Evolutionary conservation across 2,888 invertebrate species (phyloP), one percentile per base, ranked within the genome.

Genomic region (Sinodicranocentrus sp.): DNA sequence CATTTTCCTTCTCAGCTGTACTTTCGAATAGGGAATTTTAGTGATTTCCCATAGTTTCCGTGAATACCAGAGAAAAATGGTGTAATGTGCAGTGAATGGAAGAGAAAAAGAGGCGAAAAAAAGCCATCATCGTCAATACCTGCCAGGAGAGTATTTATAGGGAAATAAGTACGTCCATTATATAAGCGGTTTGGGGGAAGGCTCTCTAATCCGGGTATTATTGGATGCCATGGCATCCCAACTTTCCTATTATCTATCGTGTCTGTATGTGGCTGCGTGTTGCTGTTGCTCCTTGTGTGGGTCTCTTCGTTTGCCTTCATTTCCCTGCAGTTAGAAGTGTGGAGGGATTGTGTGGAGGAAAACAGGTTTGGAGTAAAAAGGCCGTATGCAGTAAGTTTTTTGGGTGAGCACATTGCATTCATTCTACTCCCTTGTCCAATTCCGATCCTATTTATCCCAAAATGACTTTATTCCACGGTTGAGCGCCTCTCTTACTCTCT

Each of bases 381-480:
- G 68, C 73, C 52, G 21, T 70, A 44, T 70, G 17, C 23, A 28
- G 59, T 65, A 59, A 57, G 52, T 44, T 19, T 44, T n/a, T n/a
- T n/a, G n/a, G 33, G 10, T 3, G 43, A 59, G 28, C 23, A 17
- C 26, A 15, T 28, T 71, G 71, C 63, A 72, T 28, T 71, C 57
- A 61, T 70, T 21, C 52, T 75, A 79, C 87, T 87, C 87, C 86
- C 88, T 88, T 88, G 88, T 88, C 87, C 89, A 88, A 88, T 89
- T 87, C 86, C 87, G 78, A 89, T 88, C 87, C 89, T 86, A 89
- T 89, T 89, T 88, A 88, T 89, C 88, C 87, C 86, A 87, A 87
- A 89, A 89, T 89, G 89, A 89, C 89, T 89, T 89, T 88, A 89
- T 89, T 88, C 87, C 89, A 87, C 87, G 89, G 86, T 86, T 88